Evolutionary conservation across 2,113 vertebrate genomes (phyloP).

Genomic region (Rhodinocichla rosea): DNA sequence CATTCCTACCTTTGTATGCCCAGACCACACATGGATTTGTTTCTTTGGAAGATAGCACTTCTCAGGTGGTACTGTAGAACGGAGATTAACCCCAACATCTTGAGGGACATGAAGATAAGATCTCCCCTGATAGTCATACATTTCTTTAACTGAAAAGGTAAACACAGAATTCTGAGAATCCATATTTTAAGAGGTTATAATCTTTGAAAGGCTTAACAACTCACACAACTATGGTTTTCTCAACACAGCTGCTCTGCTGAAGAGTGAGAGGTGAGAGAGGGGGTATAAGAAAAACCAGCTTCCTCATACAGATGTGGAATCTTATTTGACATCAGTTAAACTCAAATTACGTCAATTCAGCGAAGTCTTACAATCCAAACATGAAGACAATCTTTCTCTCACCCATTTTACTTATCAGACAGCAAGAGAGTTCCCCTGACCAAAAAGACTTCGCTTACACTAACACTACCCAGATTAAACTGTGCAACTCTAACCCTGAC

Average conservation of each 20-base stretch:
- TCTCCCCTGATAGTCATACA: conserved; percentile 97
- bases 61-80: conserved; percentile 87
- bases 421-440: neutral
- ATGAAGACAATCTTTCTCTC: neutral
- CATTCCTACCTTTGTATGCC: conserved; percentile 91
- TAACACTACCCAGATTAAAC: neutral
- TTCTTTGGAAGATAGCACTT: conserved; percentile 99
- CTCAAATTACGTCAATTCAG: neutral
- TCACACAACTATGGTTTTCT: neutral
- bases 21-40: conserved; percentile 97
- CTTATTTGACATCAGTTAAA: neutral
- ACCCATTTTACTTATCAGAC: neutral
- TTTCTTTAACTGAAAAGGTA: conserved; percentile 89
- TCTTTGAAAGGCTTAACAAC: neutral
- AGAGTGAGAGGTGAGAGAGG: fast-evolving
- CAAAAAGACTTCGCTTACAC: neutral
- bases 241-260: neutral
- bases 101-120: conserved; percentile 97
- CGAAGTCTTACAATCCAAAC: neutral
- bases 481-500: neutral
- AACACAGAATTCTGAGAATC: neutral
- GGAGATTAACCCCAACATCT: conserved; percentile 95
- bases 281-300: neutral
- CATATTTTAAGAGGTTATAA: neutral
- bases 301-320: neutral